These are phyloP conservation scores for Ranitomeya variabilis DNA, from an alignment of 2,113 vertebrate genomes.

Conservation along the genomic window DNA sequence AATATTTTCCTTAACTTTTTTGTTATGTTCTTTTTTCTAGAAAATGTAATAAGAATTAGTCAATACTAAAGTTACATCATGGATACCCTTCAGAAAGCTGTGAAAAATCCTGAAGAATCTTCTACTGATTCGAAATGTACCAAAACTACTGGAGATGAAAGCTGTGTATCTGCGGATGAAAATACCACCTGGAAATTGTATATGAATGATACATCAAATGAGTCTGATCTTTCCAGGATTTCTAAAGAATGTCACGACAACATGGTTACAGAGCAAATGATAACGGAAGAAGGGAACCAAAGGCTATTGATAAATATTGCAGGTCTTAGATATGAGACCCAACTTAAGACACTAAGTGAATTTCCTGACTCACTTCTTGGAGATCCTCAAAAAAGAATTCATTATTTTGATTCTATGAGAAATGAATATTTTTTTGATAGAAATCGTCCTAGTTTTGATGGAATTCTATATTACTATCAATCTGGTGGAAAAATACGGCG, in stretches of 20 bases:
- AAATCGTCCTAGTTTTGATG: constrained; percentile 95
- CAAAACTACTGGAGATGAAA: constrained; percentile 64
- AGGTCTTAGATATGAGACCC: constrained; percentile 91
- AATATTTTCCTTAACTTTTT: background rate
- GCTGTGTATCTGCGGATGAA: constrained; percentile 76
- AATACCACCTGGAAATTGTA: constrained; percentile 85
- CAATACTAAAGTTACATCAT: constrained; percentile 11
- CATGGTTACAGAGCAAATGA: constrained; percentile 76
- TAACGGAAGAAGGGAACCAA: constrained; percentile 83
- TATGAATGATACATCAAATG: constrained; percentile 79
- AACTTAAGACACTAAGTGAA: constrained; percentile 87
- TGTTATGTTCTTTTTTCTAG: background rate
- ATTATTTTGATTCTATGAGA: constrained; percentile 96
- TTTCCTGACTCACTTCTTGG: constrained; percentile 93
- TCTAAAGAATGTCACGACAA: constrained; percentile 80
- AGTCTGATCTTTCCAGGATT: constrained; percentile 81
- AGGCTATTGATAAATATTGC: constrained; percentile 95
- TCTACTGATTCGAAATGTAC: background rate
- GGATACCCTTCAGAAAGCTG: constrained; percentile 9
- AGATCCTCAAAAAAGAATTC: constrained; percentile 86
- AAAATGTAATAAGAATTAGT: background rate
- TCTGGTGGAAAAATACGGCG: constrained; percentile 92
- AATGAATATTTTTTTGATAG: constrained; percentile 97
- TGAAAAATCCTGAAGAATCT: background rate
- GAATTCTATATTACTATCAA: constrained; percentile 96